Percentiles rank a stretch among this genome's conserved stretches.
Conservation (phyloP, 2,113 vertebrate species). For the Aviceda subcristata region DNA sequence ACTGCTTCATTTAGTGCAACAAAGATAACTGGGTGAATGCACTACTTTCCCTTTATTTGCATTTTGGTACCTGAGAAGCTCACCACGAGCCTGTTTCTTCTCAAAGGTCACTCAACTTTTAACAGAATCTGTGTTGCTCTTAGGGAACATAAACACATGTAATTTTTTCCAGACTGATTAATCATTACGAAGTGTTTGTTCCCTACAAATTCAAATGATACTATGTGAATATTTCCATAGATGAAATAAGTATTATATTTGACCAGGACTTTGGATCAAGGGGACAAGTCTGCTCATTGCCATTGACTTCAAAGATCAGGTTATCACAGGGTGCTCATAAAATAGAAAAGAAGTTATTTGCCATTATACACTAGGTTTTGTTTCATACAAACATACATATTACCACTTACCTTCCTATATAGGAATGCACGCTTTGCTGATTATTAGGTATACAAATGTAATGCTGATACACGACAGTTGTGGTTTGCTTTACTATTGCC, state of each 20-base stretch:
- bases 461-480: background rate
- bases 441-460: background rate
- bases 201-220: background rate
- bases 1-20: background rate
- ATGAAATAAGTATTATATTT: background rate
- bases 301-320: background rate
- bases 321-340: background rate
- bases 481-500: slow-evolving; percentile 4
- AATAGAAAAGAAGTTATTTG: background rate
- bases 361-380: background rate
- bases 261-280: background rate
- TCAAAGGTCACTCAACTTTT: background rate
- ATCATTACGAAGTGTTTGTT: background rate
- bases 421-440: background rate
- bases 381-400: background rate
- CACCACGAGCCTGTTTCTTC: background rate
- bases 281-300: background rate
- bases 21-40: background rate
- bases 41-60: background rate
- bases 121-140: background rate
- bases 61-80: background rate
- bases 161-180: background rate
- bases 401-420: background rate
- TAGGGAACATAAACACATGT: background rate
- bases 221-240: background rate